Evolutionary conservation across 2,797 vertebrate species (phyloP).

Genomic region (Sebastes elongatus): DNA sequence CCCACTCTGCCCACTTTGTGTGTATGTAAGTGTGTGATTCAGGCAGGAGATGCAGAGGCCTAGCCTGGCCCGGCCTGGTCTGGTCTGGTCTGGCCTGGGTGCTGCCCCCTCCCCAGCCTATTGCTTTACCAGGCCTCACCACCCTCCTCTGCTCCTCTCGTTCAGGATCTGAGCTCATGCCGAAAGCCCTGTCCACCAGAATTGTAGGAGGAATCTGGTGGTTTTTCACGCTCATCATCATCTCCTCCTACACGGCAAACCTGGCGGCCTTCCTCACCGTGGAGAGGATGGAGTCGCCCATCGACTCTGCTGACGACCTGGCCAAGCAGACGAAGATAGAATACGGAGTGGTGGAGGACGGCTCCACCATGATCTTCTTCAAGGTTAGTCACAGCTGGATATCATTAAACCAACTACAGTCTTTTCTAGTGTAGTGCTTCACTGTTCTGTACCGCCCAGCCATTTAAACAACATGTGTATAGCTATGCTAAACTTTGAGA

Average conservation of each 20-base stretch:
- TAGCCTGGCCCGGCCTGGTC: not conserved
- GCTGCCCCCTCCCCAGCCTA: constrained; percentile 49
- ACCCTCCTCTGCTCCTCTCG: constrained; percentile 78
- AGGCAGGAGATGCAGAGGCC: constrained; percentile 47
- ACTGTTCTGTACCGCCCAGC: not conserved
- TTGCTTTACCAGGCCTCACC: constrained; percentile 34
- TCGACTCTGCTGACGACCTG: constrained; percentile 97
- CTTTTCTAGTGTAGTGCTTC: not conserved
- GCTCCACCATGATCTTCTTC: constrained; percentile 97
- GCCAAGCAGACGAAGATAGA: constrained; percentile 99
- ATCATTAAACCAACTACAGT: not conserved
- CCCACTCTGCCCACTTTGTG: constrained; percentile 59
- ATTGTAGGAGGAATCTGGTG: constrained; percentile 99
- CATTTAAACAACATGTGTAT: not conserved
- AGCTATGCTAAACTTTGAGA: not conserved
- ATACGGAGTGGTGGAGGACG: constrained; percentile 95
- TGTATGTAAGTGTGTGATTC: constrained; percentile 34
- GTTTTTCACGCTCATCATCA: constrained; percentile 99
- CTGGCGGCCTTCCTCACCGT: constrained; percentile 99
- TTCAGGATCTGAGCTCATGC: constrained; percentile 99
- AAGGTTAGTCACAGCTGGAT: constrained; percentile 85
- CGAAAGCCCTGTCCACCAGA: constrained; percentile 99
- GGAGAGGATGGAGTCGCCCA: constrained; percentile 98
- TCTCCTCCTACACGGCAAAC: constrained; percentile 99
- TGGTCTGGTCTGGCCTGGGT: constrained; percentile 28